Base-by-base conservation (phyloP, 2,797 vertebrate genomes). In the Periophthalmus magnuspinnatus region DNA sequence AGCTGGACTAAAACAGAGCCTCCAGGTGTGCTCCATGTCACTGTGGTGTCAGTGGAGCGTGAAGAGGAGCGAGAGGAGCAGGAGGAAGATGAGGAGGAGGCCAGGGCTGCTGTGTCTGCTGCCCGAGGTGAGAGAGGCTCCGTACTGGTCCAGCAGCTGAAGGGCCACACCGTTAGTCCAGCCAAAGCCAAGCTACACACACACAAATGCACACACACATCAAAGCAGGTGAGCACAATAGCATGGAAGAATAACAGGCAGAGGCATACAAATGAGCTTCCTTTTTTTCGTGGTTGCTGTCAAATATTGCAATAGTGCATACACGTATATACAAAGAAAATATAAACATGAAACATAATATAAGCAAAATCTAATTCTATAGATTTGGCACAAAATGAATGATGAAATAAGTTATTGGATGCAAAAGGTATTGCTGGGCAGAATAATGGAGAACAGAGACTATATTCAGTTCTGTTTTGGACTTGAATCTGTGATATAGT, bases 111-210 rank as follows among this genome's bases (percentile, higher is more conserved):
- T 52, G 22, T 5, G 16, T 28, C 68, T 5, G 61, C 82, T 79
- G 48, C 77, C 90, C 32, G 92, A 89, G 41, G 84, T 86, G 71
- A 96, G 92, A 24, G 38, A 77, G 24, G 87, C 81, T 5, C 93
- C 90, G 0, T 90, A 95, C 73, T 77, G 80, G 66, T 94, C 82
- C 87, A 95, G 79, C 64, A 96, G 91, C 84, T 95, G 92, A 74
- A 96, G 78, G 21, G 72, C 93, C 17, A 94, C 89, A 0, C 94
- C 94, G 9, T 91, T 95, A 67, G 92, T 95, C 95, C 95, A 96
- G 45, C 95, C 94, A 45, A 95, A 96, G 1, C 95, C 95, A 77
- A 95, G 85, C 95, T 96, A 82, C 69, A 59, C 28, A 59, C 1
- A 58, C 56, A 28, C 22, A 16, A 57, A 59, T 28, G 59, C 28